Conservation (phyloP, 2,888 invertebrate genomes). For the Trachelus troglodyta region DNA sequence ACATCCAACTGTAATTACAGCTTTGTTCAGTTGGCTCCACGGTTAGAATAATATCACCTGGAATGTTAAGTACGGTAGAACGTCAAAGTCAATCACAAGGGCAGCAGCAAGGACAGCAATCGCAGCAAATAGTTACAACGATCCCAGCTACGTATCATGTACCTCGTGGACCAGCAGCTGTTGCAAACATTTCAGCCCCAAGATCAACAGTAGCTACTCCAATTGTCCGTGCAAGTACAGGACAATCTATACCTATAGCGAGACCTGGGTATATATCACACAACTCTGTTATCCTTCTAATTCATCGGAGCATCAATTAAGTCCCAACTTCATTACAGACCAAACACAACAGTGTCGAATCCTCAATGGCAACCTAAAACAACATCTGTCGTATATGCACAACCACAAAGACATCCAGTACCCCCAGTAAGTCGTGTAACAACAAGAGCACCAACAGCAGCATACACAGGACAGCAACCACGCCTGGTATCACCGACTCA, state of each 20-base stretch:
- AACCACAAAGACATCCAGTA: conserved; percentile 56
- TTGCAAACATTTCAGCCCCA: conserved; percentile 79
- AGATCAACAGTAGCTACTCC: conserved; percentile 73
- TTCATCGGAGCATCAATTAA: not conserved
- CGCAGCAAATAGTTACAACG: conserved; percentile 62
- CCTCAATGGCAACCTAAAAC: conserved; percentile 58
- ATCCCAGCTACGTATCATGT: conserved; percentile 66
- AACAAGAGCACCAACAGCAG: conserved; percentile 45
- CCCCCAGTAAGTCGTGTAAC: conserved; percentile 56
- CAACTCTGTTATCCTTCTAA: not conserved
- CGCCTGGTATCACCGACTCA: conserved; percentile 53
- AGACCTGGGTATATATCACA: conserved; percentile 49
- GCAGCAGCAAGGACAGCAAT: conserved; percentile 43
- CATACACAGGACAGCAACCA: conserved; percentile 41
- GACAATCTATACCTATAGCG: conserved; percentile 56
- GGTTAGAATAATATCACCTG: conserved; percentile 61
- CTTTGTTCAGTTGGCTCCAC: conserved; percentile 60
- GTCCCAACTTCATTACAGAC: conserved; percentile 33
- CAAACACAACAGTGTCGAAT: conserved; percentile 52
- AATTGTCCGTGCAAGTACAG: conserved; percentile 57
- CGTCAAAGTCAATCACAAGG: conserved; percentile 49
- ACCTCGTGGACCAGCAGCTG: conserved; percentile 76
- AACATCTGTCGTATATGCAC: conserved; percentile 58
- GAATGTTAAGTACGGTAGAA: conserved; percentile 57
- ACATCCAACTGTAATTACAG: conserved; percentile 33